Evolutionary conservation across 1,140 invertebrate species (phyloP).

Genomic region (Saccostrea cuccullata): DNA sequence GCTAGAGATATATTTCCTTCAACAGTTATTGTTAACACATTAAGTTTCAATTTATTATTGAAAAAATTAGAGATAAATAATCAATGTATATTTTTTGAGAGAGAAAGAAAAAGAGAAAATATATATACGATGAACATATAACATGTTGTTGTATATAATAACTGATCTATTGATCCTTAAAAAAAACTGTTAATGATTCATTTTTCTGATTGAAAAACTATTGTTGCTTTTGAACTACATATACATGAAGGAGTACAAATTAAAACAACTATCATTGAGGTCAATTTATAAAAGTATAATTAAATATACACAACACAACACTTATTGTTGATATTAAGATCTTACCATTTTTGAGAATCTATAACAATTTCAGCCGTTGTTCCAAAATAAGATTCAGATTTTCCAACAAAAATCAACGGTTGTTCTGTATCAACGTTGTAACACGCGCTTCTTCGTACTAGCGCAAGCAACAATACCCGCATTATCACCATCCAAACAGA

Average conservation of each 20-base stretch:
- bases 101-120: too few species aligned
- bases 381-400: neutral
- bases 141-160: too few species aligned
- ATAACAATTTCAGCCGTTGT: neutral
- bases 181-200: neutral
- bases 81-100: too few species aligned
- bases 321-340: neutral
- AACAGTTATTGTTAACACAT: too few species aligned
- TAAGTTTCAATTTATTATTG: too few species aligned
- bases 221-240: too few species aligned
- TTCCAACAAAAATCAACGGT: neutral
- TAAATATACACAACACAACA: neutral
- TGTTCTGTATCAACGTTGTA: neutral
- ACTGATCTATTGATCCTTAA: neutral
- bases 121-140: neutral
- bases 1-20: too few species aligned
- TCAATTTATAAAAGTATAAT: too few species aligned
- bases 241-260: too few species aligned
- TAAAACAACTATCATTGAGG: too few species aligned
- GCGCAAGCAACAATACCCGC: neutral
- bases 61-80: too few species aligned
- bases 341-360: constrained; percentile 9
- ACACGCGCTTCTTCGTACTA: neutral
- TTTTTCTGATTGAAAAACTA: neutral
- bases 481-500: neutral